These are phyloP conservation scores for Hippoglossus stenolepis DNA, from an alignment of 2,113 vertebrate species.

Conservation along the genomic window DNA sequence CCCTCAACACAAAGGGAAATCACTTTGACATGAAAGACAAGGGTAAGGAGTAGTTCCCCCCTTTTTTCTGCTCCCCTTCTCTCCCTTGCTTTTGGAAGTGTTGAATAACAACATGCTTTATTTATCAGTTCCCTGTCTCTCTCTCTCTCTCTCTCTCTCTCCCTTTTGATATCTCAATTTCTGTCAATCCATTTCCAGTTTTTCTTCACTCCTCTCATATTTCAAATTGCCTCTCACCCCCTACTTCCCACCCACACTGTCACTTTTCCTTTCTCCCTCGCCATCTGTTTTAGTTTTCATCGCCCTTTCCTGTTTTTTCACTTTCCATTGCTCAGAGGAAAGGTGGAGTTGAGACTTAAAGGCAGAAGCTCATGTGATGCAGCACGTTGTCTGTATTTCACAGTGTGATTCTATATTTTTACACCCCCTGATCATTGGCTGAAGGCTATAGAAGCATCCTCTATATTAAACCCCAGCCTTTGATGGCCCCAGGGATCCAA, in stretches of 20 bases:
- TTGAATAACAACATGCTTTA: slow-evolving; percentile 78
- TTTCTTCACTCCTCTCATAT: slow-evolving; percentile 25
- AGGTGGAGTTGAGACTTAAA: slow-evolving; percentile 32
- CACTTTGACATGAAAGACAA: slow-evolving; percentile 55
- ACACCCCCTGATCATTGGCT: slow-evolving; percentile 4
- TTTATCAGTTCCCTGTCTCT: slow-evolving; percentile 75
- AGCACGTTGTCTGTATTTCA: slow-evolving; percentile 19
- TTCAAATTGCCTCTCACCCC: slow-evolving; percentile 57
- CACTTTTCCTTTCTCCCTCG: slow-evolving; percentile 48
- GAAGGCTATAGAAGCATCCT: slow-evolving; percentile 18
- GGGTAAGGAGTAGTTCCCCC: slow-evolving; percentile 29
- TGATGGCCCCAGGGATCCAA: not conserved
- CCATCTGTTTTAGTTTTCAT: slow-evolving; percentile 62
- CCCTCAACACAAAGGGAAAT: slow-evolving; percentile 49
- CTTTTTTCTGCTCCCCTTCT: slow-evolving; percentile 4
- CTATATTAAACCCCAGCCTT: slow-evolving; percentile 6
- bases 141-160: slow-evolving; percentile 40
- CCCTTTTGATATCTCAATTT: slow-evolving; percentile 43
- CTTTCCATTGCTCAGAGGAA: not conserved
- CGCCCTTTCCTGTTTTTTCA: slow-evolving; percentile 35
- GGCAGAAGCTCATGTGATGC: slow-evolving; percentile 19
- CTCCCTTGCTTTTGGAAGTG: slow-evolving; percentile 65
- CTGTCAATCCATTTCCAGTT: slow-evolving; percentile 37
- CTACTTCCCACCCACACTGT: slow-evolving; percentile 57
- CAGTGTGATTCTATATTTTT: slow-evolving; percentile 19